Conservation (phyloP, 2,888 invertebrate genomes). For the Drosophila mercatorum region DNA sequence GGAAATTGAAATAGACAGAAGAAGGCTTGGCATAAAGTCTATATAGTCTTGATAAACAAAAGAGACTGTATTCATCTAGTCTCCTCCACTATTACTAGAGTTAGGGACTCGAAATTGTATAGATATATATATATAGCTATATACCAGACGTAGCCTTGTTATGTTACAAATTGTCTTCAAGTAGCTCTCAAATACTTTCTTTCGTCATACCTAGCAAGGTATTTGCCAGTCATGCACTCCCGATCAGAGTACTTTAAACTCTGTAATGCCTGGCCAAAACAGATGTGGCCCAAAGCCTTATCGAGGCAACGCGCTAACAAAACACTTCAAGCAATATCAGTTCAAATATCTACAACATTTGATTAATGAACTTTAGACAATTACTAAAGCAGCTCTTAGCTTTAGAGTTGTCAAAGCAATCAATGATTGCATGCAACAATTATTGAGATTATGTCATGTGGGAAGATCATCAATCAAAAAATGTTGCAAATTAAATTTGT, state of each 20-base stretch:
- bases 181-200: too few relatives aligned
- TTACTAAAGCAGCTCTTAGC: constrained; percentile 2
- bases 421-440: neutral
- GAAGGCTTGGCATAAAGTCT: neutral
- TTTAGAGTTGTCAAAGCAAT: neutral
- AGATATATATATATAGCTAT: too few relatives aligned
- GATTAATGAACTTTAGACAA: constrained; percentile 10
- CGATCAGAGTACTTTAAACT: neutral
- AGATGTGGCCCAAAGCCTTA: constrained; percentile 9
- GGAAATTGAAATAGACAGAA: neutral
- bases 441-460: neutral
- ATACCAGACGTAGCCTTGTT: too few relatives aligned
- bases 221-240: neutral
- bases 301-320: constrained; percentile 10
- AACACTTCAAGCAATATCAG: constrained; percentile 18
- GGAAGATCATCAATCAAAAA: neutral
- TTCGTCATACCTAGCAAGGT: too few relatives aligned
- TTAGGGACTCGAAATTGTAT: neutral
- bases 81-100: neutral
- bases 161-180: too few relatives aligned
- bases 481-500: neutral
- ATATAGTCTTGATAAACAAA: neutral
- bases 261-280: neutral
- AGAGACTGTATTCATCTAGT: neutral
- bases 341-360: constrained; percentile 7